A percentile compares a stretch with the other conserved stretches of the same genome.
These are phyloP conservation scores for Littorina saxatilis DNA, from an alignment of 1,140 invertebrate species.

Conservation along the genomic window DNA sequence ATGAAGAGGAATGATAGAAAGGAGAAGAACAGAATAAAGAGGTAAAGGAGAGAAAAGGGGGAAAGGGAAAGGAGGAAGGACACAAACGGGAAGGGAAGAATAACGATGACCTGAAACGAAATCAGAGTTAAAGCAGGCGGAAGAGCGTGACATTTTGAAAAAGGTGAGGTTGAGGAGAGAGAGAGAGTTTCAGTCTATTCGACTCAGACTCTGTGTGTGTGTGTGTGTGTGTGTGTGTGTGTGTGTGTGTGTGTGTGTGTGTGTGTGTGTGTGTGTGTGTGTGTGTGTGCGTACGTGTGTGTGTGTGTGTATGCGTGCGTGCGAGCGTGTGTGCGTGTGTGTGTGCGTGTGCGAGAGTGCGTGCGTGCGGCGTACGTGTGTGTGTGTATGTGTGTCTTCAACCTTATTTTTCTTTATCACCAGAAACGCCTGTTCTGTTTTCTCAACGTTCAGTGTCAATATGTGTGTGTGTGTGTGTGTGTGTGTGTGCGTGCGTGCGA, in stretches of 20 bases:
- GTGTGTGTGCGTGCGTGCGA: background rate
- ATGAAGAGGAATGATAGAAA: no score
- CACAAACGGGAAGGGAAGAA: no score
- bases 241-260: conserved; percentile 30
- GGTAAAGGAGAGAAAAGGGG: no score
- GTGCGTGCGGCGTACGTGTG: background rate
- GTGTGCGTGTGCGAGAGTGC: background rate
- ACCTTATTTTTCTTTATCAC: background rate
- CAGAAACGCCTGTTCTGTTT: background rate
- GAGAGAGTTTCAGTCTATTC: conserved; percentile 26
- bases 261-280: background rate
- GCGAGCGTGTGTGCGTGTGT: background rate
- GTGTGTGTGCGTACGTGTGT: background rate
- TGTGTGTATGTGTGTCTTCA: background rate
- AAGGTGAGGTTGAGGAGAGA: background rate
- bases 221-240: conserved; percentile 35
- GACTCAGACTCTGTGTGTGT: conserved; percentile 24
- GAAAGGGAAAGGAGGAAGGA: no score
- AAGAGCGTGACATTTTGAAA: no score
- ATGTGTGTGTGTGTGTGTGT: background rate
- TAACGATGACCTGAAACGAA: no score
- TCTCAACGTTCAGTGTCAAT: background rate
- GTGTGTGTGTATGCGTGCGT: background rate
- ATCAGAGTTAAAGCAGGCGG: no score
- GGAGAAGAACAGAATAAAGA: no score